Conservation (phyloP, 2,888 invertebrate genomes). For the Idaea aversata region DNA sequence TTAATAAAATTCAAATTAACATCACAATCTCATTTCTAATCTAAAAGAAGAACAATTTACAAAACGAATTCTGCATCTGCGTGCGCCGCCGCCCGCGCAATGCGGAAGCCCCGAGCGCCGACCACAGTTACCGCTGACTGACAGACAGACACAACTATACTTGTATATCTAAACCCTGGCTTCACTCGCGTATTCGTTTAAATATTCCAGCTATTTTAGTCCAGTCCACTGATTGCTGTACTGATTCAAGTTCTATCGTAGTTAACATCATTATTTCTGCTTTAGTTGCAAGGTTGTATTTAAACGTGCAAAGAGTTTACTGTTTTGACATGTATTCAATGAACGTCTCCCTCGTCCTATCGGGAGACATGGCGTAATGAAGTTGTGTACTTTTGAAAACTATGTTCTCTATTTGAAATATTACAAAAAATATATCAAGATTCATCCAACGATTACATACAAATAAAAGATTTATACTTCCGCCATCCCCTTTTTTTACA, state of each 20-base stretch:
- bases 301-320: background rate
- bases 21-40: background rate
- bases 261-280: slow-evolving; percentile 1
- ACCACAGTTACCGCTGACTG: slow-evolving; percentile 38
- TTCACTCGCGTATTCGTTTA: slow-evolving; percentile 31
- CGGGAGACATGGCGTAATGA: too few species aligned
- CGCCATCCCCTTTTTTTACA: too few species aligned
- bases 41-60: slow-evolving; percentile 16
- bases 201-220: slow-evolving; percentile 30
- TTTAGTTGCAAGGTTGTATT: background rate
- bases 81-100: slow-evolving; percentile 41
- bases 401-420: too few species aligned
- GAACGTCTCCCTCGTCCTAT: background rate
- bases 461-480: too few species aligned
- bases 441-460: too few species aligned
- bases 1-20: background rate
- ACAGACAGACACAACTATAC: slow-evolving; percentile 35
- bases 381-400: too few species aligned
- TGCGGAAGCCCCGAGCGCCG: slow-evolving; percentile 55
- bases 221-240: slow-evolving; percentile 28
- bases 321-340: background rate
- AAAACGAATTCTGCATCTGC: slow-evolving; percentile 18
- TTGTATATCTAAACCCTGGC: slow-evolving; percentile 30
- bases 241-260: slow-evolving; percentile 23
- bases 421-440: too few species aligned